Evolutionary conservation across 1,140 invertebrate genomes (phyloP).

Genomic region (Elysia chlorotica): DNA sequence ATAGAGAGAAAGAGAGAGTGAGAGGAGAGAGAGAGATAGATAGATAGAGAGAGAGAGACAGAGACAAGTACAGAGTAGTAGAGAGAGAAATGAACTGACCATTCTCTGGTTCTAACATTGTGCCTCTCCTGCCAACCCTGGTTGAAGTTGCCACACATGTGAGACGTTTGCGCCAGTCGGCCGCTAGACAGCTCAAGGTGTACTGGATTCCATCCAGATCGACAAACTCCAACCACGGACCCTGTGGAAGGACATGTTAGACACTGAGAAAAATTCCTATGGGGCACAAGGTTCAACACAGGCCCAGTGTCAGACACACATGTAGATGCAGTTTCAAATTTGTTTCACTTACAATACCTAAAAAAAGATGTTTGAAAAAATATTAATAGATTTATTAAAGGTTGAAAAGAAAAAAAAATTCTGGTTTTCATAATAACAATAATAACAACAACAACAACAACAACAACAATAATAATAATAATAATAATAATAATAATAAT

Average conservation of each 20-base stretch:
- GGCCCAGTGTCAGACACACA: too few relatives aligned
- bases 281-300: too few relatives aligned
- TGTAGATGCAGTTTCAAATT: too few relatives aligned
- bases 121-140: neutral
- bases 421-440: neutral
- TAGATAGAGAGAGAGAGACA: too few relatives aligned
- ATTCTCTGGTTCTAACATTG: neutral
- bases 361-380: neutral
- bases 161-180: constrained; percentile 37
- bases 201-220: constrained; percentile 66
- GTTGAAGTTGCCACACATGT: neutral
- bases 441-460: too few relatives aligned
- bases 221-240: constrained; percentile 74
- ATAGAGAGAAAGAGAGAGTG: too few relatives aligned
- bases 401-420: neutral
- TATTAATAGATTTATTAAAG: neutral
- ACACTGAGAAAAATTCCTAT: too few relatives aligned
- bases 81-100: too few relatives aligned
- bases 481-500: too few relatives aligned
- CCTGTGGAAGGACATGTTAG: constrained; percentile 27
- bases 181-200: constrained; percentile 32
- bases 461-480: too few relatives aligned
- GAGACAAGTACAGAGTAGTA: too few relatives aligned
- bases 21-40: too few relatives aligned
- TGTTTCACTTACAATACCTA: neutral